These are phyloP conservation scores for Ictalurus punctatus DNA, from an alignment of 2,113 vertebrate genomes.

Conservation along the genomic window DNA sequence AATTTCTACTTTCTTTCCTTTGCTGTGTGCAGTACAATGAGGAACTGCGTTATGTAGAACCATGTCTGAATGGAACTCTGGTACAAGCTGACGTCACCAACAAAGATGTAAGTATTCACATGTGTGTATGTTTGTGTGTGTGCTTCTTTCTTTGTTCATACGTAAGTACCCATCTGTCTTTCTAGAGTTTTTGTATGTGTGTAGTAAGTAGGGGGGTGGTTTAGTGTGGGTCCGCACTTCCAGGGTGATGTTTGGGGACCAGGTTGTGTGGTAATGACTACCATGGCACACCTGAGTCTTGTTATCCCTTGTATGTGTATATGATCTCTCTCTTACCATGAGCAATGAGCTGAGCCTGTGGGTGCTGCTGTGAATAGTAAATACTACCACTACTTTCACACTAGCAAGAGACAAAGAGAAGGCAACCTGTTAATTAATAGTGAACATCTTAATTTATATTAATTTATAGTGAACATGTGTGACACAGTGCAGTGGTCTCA, in stretches of 20 bases:
- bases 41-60: conserved; percentile 93
- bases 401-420: background rate
- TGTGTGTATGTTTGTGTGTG: background rate
- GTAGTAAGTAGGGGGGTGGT: background rate
- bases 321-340: background rate
- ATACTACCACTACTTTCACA: background rate
- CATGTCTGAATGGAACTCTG: conserved; percentile 92
- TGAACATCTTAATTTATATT: too few species aligned
- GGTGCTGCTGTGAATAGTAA: background rate
- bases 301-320: background rate
- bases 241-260: background rate
- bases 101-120: conserved; percentile 86
- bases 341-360: background rate
- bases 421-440: too few species aligned
- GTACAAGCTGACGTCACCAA: conserved; percentile 96
- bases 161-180: background rate
- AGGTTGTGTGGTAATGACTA: background rate
- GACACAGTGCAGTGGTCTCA: too few species aligned
- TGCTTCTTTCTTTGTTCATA: background rate
- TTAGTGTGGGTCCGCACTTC: background rate
- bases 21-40: conserved; percentile 85
- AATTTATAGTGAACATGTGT: too few species aligned
- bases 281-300: background rate
- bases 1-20: background rate
- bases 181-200: background rate